phyloP scores from a whole-genome alignment of 2,888 invertebrate species.

The Sminthurides aquaticus region DNA sequence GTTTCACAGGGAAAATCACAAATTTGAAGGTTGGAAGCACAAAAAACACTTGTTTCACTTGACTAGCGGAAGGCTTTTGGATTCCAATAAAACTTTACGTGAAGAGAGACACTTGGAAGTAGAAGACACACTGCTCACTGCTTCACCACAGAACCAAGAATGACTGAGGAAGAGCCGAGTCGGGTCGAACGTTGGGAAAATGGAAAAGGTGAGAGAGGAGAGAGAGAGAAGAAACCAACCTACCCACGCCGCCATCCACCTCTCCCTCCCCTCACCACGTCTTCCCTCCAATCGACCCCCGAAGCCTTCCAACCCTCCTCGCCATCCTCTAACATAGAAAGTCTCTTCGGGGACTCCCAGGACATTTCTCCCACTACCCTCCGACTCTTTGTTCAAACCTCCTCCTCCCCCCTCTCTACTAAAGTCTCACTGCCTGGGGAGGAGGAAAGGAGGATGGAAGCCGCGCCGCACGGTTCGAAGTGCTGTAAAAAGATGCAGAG shows the following conservation, averaged over 20 bases:
- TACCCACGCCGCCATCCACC: slow-evolving; percentile 13
- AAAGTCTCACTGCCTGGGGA: slow-evolving; percentile 1
- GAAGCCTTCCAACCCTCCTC: slow-evolving; percentile 1
- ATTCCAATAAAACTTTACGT: no score
- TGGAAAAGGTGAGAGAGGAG: slow-evolving; percentile 5
- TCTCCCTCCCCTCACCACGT: slow-evolving; percentile 5
- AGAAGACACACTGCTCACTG: not conserved
- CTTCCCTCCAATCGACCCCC: no score
- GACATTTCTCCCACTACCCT: no score
- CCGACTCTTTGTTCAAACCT: no score
- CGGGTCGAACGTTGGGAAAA: slow-evolving; percentile 5
- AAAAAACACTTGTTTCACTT: not conserved
- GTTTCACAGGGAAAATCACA: slow-evolving; percentile 5
- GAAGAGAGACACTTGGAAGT: slow-evolving; percentile 1
- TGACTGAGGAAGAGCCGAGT: not conserved
- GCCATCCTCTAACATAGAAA: not conserved
- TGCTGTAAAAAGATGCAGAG: no score
- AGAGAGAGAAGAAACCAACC: not conserved
- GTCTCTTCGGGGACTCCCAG: no score
- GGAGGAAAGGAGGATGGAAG: not conserved
- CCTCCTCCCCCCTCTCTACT: slow-evolving; percentile 6
- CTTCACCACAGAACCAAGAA: not conserved
- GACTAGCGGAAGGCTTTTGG: no score
- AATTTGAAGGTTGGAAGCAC: slow-evolving; percentile 12
- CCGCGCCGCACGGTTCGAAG: no score